These are phyloP conservation scores for Amphiprion percula DNA, from an alignment of 2,113 vertebrate species.

Conservation along the genomic window DNA sequence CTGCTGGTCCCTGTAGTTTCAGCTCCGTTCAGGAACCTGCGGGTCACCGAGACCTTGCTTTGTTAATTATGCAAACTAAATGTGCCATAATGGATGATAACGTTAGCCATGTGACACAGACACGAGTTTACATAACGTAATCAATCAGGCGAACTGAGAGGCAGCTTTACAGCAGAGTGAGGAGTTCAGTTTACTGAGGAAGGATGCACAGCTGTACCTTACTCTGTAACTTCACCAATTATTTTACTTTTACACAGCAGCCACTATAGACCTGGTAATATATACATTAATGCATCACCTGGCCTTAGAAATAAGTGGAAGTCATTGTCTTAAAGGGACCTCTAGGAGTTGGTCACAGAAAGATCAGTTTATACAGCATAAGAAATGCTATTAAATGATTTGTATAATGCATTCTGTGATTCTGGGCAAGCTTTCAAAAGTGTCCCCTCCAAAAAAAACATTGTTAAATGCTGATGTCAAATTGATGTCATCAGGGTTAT, in stretches of 20 bases:
- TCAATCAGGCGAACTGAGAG: conserved; percentile 52
- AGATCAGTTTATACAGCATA: not conserved
- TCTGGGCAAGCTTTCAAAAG: not conserved
- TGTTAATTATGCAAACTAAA: conserved; percentile 65
- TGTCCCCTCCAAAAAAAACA: not conserved
- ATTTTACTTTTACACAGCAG: conserved; percentile 11
- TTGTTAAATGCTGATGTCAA: not conserved
- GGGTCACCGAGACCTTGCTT: conserved; percentile 52
- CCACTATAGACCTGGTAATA: not conserved
- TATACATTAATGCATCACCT: not conserved
- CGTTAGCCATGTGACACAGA: conserved; percentile 43
- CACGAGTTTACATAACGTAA: conserved; percentile 51
- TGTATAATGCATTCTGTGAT: too few relatives aligned
- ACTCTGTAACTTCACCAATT: not conserved
- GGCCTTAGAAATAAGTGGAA: not conserved
- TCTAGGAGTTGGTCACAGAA: not conserved
- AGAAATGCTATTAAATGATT: not conserved
- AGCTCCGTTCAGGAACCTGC: conserved; percentile 27
- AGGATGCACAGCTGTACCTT: conserved; percentile 23
- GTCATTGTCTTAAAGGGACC: not conserved
- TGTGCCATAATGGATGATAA: conserved; percentile 52
- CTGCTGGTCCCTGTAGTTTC: conserved; percentile 33
- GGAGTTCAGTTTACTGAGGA: not conserved
- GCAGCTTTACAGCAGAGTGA: conserved; percentile 32
- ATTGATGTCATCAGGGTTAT: not conserved